Percentiles rank a stretch among this genome's conserved stretches.
These are phyloP conservation scores for Acleris literana DNA, from an alignment of 2,888 invertebrate genomes.

Conservation along the genomic window DNA sequence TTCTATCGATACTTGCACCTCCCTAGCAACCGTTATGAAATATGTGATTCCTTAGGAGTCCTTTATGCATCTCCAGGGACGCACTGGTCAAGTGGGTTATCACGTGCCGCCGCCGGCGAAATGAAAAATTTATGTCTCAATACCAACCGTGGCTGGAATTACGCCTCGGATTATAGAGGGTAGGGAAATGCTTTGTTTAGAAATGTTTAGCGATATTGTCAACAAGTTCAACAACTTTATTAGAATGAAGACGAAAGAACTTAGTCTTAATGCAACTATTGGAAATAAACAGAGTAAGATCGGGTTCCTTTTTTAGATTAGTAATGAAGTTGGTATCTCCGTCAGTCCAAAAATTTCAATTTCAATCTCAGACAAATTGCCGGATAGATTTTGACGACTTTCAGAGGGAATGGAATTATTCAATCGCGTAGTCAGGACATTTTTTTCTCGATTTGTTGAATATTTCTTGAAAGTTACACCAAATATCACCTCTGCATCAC, in stretches of 20 bases:
- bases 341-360: too few species aligned
- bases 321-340: too few species aligned
- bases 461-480: too few species aligned
- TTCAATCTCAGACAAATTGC: too few species aligned
- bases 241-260: not conserved
- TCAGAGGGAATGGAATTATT: too few species aligned
- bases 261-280: too few species aligned
- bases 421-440: too few species aligned
- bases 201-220: conserved; percentile 15
- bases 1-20: not conserved
- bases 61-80: conserved; percentile 80
- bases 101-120: conserved; percentile 75
- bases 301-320: too few species aligned
- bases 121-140: conserved; percentile 84
- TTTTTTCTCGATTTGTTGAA: too few species aligned
- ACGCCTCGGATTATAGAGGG: conserved; percentile 50
- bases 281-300: too few species aligned
- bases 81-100: conserved; percentile 81
- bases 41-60: conserved; percentile 84
- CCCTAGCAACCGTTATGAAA: conserved; percentile 74
- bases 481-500: too few species aligned
- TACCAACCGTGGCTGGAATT: conserved; percentile 72
- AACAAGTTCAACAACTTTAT: not conserved
- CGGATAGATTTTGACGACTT: too few species aligned
- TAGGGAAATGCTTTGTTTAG: conserved; percentile 34